Evolutionary conservation across 1,140 invertebrate species (phyloP).

Genomic region (Orussus abietinus): DNA sequence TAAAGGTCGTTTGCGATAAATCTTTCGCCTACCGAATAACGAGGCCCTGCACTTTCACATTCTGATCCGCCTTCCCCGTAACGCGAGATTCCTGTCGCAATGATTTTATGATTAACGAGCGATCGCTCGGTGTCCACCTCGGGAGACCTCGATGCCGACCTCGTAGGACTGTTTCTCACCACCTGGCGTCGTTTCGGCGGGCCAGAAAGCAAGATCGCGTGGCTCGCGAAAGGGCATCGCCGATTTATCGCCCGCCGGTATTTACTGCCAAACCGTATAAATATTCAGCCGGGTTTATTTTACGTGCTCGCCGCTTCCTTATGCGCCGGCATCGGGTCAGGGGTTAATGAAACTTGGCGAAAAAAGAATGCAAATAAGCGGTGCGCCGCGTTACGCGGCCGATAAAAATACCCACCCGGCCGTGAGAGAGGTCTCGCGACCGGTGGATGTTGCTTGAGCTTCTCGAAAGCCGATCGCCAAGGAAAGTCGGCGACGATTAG

Average conservation of each 20-base stretch:
- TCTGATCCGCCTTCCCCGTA: no score
- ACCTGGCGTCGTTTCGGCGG: conserved; percentile 6
- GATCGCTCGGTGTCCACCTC: conserved; percentile 15
- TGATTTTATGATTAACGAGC: conserved; percentile 30
- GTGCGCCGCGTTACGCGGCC: conserved; percentile 1
- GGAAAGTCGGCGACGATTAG: conserved; percentile 4
- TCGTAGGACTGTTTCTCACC: no score
- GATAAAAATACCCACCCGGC: conserved; percentile 23
- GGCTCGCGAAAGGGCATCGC: conserved; percentile 20
- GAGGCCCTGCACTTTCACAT: no score
- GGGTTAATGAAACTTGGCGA: conserved; percentile 38
- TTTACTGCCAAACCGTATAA: conserved; percentile 32
- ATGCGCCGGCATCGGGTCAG: conserved; percentile 23
- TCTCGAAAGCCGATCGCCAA: conserved; percentile 13
- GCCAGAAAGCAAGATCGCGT: background rate
- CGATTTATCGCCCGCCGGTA: conserved; percentile 34
- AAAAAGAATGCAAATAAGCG: conserved; percentile 39
- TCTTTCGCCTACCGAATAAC: no score
- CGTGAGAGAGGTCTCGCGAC: conserved; percentile 22
- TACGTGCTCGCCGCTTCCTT: conserved; percentile 31
- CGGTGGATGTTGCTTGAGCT: conserved; percentile 13
- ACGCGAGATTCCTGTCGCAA: conserved; percentile 25
- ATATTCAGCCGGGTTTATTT: conserved; percentile 38
- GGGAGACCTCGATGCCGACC: no score
- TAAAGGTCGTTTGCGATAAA: no score